Conservation (phyloP, 2,797 vertebrate genomes). For the Mycteria americana region DNA sequence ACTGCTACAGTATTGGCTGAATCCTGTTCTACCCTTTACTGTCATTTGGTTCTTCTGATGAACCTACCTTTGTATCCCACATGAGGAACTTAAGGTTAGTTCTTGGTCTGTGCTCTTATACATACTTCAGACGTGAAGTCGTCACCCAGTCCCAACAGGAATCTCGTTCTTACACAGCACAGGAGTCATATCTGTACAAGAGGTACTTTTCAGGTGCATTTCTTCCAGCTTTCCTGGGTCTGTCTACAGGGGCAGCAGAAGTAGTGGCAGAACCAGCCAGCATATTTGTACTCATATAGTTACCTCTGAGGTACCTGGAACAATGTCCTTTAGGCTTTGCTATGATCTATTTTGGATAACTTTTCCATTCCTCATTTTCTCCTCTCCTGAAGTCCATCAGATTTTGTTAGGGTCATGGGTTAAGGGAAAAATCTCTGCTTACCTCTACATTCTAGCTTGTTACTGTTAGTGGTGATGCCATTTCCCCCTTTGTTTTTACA, state of each 20-base stretch:
- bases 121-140: background rate
- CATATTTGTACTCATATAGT: background rate
- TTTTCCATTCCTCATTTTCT: background rate
- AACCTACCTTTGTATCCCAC: background rate
- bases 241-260: background rate
- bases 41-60: background rate
- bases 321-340: background rate
- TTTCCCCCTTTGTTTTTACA: background rate
- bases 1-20: background rate
- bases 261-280: background rate
- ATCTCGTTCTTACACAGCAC: background rate
- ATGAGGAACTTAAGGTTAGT: background rate
- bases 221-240: background rate
- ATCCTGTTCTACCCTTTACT: background rate
- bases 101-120: background rate
- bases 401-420: background rate
- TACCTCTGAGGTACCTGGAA: background rate
- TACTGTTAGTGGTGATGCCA: background rate
- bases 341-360: background rate
- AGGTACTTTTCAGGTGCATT: background rate
- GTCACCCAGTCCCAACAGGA: background rate
- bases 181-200: background rate
- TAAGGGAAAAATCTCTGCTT: background rate
- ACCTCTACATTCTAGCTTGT: background rate
- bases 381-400: background rate